Percentiles rank a stretch among this genome's conserved stretches.
These are phyloP conservation scores for Pan paniscus DNA, from an alignment of 2,113 vertebrate genomes.

Conservation along the genomic window DNA sequence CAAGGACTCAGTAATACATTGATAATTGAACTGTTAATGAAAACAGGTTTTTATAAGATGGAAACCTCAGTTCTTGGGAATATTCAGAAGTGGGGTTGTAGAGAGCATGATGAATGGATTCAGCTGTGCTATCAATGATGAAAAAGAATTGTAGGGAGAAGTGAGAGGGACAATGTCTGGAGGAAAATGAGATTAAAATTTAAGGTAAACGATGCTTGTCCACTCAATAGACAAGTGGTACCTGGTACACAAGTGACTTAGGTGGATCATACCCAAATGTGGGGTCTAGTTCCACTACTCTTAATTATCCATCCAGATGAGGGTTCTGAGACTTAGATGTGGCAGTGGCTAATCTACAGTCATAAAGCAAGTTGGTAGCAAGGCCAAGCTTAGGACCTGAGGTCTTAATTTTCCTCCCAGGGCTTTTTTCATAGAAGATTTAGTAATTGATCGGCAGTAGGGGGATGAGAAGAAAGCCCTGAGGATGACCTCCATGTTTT, in stretches of 20 bases:
- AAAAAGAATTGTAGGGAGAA: background rate
- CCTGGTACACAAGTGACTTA: background rate
- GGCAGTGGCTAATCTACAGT: background rate
- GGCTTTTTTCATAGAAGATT: background rate
- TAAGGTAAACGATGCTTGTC: background rate
- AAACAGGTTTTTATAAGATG: slow-evolving; percentile 56
- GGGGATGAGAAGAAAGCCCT: background rate
- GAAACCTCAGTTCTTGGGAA: slow-evolving; percentile 51
- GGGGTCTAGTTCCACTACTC: background rate
- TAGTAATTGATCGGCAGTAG: background rate
- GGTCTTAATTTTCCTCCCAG: background rate
- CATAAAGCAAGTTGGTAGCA: background rate
- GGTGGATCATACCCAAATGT: background rate
- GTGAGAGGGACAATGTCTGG: background rate
- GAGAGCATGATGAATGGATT: background rate
- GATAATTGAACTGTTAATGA: slow-evolving; percentile 69
- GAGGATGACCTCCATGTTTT: background rate
- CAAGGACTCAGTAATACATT: slow-evolving; percentile 36
- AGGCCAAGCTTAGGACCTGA: background rate
- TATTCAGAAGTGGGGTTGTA: background rate
- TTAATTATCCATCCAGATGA: background rate
- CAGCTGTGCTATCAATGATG: background rate
- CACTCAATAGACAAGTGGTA: background rate
- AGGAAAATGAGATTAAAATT: background rate
- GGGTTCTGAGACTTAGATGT: background rate